Conservation (phyloP, 2,113 vertebrate genomes). For the Ammospiza caudacuta region DNA sequence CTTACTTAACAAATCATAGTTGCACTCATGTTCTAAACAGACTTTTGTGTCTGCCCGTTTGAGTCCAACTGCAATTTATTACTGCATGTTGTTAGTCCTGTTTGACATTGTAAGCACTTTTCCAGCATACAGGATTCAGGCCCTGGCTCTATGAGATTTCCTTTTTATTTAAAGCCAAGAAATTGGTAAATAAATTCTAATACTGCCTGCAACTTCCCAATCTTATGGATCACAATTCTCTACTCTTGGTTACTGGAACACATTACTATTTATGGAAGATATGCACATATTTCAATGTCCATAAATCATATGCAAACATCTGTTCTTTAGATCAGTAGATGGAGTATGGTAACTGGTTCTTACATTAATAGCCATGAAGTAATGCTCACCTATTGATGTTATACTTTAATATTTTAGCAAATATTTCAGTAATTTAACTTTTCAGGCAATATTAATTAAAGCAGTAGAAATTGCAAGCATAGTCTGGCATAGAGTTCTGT, state of each 20-base stretch:
- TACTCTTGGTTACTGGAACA: conserved; percentile 41
- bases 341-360: conserved; percentile 61
- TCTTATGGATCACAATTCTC: not conserved
- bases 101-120: not conserved
- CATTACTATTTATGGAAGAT: conserved; percentile 67
- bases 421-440: conserved; percentile 13
- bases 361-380: conserved; percentile 48
- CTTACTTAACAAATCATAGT: not conserved
- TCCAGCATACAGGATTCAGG: not conserved
- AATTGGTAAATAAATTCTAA: conserved; percentile 1
- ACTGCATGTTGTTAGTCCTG: not conserved
- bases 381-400: conserved; percentile 26
- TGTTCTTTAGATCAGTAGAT: conserved; percentile 69
- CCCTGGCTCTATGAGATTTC: not conserved
- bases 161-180: conserved; percentile 2
- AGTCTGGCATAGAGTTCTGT: not conserved
- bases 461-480: not conserved
- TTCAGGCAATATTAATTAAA: not conserved
- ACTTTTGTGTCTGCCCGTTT: not conserved
- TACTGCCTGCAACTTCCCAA: not conserved
- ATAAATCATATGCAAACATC: conserved; percentile 66
- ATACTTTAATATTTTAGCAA: not conserved
- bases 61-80: not conserved
- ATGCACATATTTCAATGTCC: conserved; percentile 44
- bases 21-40: not conserved